Conservation (phyloP, 2,113 vertebrate species). For the Aythya baeri region DNA sequence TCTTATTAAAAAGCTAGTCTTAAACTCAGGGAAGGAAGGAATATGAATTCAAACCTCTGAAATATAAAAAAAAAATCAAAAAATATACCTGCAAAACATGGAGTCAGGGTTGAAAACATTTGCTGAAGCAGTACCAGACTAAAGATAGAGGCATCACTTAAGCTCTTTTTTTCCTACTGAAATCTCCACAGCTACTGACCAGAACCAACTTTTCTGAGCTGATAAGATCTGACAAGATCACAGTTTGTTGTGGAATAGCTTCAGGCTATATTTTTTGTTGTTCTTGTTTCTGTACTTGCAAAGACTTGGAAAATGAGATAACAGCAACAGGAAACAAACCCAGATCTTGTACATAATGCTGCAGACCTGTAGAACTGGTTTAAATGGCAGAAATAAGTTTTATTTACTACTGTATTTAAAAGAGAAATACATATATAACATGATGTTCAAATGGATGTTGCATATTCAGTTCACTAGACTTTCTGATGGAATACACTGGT, state of each 20-base stretch:
- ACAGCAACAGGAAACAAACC: neutral
- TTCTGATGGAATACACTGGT: neutral
- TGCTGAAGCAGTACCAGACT: neutral
- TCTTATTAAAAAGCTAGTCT: neutral
- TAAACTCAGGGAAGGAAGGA: neutral
- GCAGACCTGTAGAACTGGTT: neutral
- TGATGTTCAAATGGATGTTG: neutral
- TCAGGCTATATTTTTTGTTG: neutral
- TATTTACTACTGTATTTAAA: neutral
- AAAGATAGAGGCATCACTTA: neutral
- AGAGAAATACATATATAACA: neutral
- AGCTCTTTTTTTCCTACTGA: neutral
- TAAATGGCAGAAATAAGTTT: neutral
- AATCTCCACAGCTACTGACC: neutral
- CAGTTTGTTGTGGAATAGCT: neutral
- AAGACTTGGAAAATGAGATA: neutral
- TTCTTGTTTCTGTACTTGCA: neutral
- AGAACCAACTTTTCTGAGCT: slow-evolving; percentile 6
- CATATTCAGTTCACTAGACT: neutral
- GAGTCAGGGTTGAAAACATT: neutral
- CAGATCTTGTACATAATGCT: neutral
- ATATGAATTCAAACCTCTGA: neutral
- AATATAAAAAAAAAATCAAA: neutral
- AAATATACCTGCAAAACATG: neutral
- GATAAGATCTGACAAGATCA: slow-evolving; percentile 59